phyloP scores from a whole-genome alignment of 2,888 invertebrate genomes.

The Synergus japonicus region DNA sequence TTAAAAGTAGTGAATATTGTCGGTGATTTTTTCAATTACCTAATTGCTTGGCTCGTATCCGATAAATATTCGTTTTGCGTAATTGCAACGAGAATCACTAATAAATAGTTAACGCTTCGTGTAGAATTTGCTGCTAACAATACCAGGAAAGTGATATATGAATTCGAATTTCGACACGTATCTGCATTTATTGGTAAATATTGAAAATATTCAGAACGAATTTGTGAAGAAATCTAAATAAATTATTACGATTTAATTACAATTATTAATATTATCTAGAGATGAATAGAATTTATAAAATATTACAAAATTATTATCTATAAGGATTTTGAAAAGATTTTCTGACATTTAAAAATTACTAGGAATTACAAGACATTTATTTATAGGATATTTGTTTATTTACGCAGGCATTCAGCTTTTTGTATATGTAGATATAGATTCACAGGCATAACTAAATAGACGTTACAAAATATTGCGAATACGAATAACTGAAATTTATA shows the following conservation, averaged over 20 bases:
- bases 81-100: slow-evolving; percentile 50
- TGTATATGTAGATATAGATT: too few relatives aligned
- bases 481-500: slow-evolving; percentile 12
- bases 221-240: neutral
- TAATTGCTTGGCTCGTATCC: slow-evolving; percentile 9
- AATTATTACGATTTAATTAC: neutral
- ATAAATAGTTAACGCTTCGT: slow-evolving; percentile 50
- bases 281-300: too few relatives aligned
- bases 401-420: too few relatives aligned
- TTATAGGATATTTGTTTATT: too few relatives aligned
- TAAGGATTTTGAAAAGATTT: too few relatives aligned
- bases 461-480: neutral
- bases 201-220: too few relatives aligned
- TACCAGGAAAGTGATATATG: slow-evolving; percentile 52
- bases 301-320: too few relatives aligned
- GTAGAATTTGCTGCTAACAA: slow-evolving; percentile 49
- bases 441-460: too few relatives aligned
- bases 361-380: too few relatives aligned
- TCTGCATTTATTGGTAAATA: neutral
- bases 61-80: slow-evolving; percentile 57
- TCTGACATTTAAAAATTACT: too few relatives aligned
- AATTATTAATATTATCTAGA: too few relatives aligned
- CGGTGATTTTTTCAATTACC: neutral
- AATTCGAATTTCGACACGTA: neutral
- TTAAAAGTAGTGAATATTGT: neutral